These are phyloP conservation scores for Pteronura brasiliensis DNA, from an alignment of 2,113 vertebrate genomes.

Conservation along the genomic window DNA sequence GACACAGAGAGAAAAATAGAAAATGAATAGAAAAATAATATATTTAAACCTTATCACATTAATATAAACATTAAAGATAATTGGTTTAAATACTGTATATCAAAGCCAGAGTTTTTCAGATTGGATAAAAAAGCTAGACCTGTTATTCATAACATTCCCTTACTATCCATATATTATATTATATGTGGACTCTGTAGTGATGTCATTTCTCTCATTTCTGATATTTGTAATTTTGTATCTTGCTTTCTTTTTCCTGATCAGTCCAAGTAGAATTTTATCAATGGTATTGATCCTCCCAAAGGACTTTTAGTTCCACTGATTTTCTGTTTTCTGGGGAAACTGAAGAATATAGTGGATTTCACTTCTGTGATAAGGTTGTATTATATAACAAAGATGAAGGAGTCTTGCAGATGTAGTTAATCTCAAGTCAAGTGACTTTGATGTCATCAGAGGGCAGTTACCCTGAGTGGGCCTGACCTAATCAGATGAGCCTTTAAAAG, in stretches of 20 bases:
- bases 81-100: background rate
- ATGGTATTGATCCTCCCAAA: background rate
- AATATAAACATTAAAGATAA: background rate
- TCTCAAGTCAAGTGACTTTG: background rate
- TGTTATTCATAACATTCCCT: background rate
- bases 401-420: background rate
- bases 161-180: background rate
- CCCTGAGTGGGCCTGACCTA: background rate
- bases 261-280: background rate
- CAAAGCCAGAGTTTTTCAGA: background rate
- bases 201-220: background rate
- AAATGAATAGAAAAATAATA: background rate
- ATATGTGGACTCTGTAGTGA: background rate
- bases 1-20: background rate
- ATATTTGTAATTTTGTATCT: background rate
- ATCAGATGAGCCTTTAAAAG: background rate
- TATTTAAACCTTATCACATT: background rate
- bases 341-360: background rate
- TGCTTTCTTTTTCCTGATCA: background rate
- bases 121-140: background rate
- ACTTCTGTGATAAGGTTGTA: background rate
- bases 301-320: background rate
- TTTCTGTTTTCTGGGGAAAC: background rate
- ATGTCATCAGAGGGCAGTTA: background rate
- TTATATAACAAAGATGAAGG: background rate